These are phyloP conservation scores for Sturnira hondurensis DNA, from an alignment of 2,113 vertebrate species.

Conservation along the genomic window DNA sequence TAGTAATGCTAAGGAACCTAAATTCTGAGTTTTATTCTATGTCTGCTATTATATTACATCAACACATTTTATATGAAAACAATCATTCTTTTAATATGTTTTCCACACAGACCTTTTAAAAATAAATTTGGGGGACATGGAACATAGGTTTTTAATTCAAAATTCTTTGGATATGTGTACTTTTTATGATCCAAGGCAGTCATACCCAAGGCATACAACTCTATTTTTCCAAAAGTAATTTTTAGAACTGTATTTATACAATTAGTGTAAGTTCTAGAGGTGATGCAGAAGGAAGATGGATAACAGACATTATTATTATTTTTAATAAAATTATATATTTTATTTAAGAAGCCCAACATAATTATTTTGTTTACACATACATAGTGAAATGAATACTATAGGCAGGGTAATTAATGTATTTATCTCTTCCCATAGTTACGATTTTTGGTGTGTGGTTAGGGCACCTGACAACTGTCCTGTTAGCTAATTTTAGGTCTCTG, in stretches of 20 bases:
- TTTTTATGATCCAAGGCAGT: neutral
- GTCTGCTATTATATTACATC: neutral
- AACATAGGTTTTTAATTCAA: neutral
- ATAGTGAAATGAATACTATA: neutral
- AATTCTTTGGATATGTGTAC: neutral
- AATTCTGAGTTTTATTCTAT: neutral
- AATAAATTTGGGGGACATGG: neutral
- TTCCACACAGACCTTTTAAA: neutral
- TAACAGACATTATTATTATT: neutral
- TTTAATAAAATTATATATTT: neutral
- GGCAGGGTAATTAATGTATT: neutral
- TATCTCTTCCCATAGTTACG: neutral
- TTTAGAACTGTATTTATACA: neutral
- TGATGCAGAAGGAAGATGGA: neutral
- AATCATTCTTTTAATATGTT: neutral
- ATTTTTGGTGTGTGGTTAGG: neutral
- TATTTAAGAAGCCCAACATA: neutral
- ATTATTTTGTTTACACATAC: neutral
- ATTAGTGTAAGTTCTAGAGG: neutral
- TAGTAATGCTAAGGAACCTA: neutral
- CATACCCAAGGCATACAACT: neutral
- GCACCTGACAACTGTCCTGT: neutral
- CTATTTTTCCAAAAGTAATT: neutral
- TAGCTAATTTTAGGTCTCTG: neutral
- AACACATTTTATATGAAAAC: neutral